Evolutionary conservation across 2,888 invertebrate genomes (phyloP), one percentile per base, ranked within the genome.

Genomic region (Macropis europaea): DNA sequence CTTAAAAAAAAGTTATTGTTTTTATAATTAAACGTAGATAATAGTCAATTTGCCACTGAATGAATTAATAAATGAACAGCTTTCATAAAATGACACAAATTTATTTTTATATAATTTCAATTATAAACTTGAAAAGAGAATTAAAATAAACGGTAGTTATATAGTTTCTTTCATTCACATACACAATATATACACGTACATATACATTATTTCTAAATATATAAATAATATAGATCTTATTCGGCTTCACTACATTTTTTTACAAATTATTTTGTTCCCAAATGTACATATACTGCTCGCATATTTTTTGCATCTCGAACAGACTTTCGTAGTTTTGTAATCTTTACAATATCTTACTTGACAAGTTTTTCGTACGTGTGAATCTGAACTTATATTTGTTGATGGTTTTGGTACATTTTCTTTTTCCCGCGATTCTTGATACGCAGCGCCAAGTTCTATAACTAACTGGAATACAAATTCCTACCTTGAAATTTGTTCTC

Each of bases 381-480:
- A 32, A 54, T 40, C 26, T 24, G 54, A 57, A 50, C 22, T 42
- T 52, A 9, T 24, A 38, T 54, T 63, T 45, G 36, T 56, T 43
- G 36, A 63, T 15, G 17, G 19, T 24, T 52, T 30, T 34, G 2
- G 40, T 61, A 61, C 9, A 43, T 32, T 42, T 52, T 36, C 26
- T 48, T 50, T 28, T 50, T 42, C 17, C 17, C 15, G 48, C 0
- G 11, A 19, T 28, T 34, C 11, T 60, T 48, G 38, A 60, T 28
- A 52, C n/a, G 9, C 40, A 17, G 3, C 45, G 17, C 2, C 43
- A 45, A 43, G 52, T 45, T 62, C 45, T 62, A 2, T 13, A 53
- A 36, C 40, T 56, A 56, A 64, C 13, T 64, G 28, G 6, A 64
- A 48, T 38, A 62, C 43, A 53, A 62, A 53, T 53, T 50, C 2